Evolutionary conservation across 2,888 invertebrate genomes (phyloP).

Genomic region (Trachelus troglodyta): DNA sequence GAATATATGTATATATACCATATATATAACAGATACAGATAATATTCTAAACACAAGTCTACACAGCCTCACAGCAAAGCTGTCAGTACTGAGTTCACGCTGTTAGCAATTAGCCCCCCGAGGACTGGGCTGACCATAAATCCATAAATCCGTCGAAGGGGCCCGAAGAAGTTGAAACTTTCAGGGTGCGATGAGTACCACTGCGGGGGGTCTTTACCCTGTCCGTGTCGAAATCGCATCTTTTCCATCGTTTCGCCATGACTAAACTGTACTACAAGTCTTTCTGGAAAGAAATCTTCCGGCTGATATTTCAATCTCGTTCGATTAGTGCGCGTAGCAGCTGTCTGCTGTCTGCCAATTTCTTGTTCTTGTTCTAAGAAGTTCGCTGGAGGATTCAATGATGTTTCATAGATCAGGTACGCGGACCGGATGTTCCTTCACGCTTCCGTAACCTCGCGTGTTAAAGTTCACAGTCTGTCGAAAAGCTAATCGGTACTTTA

Average conservation of each 20-base stretch:
- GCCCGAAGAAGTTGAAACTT: slow-evolving; percentile 24
- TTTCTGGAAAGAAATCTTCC: background rate
- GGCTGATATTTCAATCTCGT: background rate
- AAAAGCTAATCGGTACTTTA: slow-evolving; percentile 40
- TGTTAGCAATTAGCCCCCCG: slow-evolving; percentile 54
- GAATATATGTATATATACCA: background rate
- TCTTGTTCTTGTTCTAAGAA: background rate
- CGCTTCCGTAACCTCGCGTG: slow-evolving; percentile 18
- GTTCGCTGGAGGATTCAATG: background rate
- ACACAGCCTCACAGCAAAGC: background rate
- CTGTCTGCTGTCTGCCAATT: background rate
- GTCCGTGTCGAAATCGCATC: slow-evolving; percentile 31
- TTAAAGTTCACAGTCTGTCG: slow-evolving; percentile 43
- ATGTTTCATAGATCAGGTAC: background rate
- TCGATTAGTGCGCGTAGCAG: background rate
- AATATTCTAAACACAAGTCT: background rate
- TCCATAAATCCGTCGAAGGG: slow-evolving; percentile 50
- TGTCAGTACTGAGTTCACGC: slow-evolving; percentile 38
- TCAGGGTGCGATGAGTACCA: slow-evolving; percentile 49
- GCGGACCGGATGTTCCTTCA: background rate
- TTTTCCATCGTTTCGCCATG: slow-evolving; percentile 15
- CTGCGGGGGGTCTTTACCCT: slow-evolving; percentile 38
- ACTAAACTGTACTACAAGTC: background rate
- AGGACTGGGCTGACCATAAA: slow-evolving; percentile 42
- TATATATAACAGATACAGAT: background rate